A percentile compares a stretch with the other conserved stretches of the same genome.
These are phyloP conservation scores for Microtus agrestis DNA, from an alignment of 2,797 vertebrate genomes.

Conservation along the genomic window DNA sequence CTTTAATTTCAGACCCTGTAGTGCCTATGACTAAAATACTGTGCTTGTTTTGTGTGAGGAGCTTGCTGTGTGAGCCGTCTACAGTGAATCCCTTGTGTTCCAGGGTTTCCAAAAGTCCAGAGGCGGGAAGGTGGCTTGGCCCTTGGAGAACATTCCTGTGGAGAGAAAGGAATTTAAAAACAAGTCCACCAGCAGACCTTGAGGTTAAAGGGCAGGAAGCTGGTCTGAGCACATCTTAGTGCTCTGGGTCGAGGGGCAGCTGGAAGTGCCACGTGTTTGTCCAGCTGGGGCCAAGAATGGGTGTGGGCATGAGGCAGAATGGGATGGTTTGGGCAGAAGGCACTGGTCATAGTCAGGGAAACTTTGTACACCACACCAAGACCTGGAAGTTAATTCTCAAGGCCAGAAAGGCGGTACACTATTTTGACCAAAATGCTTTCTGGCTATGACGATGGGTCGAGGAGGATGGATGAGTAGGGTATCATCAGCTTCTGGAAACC, in stretches of 20 bases:
- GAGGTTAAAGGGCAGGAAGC: not conserved
- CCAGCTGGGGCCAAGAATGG: not conserved
- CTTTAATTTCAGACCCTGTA: conserved; percentile 25
- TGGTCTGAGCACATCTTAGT: not conserved
- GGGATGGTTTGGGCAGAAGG: not conserved
- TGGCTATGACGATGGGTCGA: not conserved
- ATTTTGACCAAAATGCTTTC: not conserved
- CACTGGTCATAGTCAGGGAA: accelerated
- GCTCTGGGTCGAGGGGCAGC: not conserved
- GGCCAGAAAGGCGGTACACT: not conserved
- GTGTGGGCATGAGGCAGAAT: not conserved
- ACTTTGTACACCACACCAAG: not conserved
- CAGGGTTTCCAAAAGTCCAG: conserved; percentile 39
- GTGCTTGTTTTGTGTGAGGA: not conserved
- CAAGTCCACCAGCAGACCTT: not conserved
- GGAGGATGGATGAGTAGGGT: not conserved
- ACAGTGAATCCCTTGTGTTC: not conserved
- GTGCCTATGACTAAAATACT: not conserved
- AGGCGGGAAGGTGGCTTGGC: not conserved
- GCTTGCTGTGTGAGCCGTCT: not conserved
- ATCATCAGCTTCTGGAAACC: too few species aligned
- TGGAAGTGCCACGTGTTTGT: not conserved
- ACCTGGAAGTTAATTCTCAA: not conserved
- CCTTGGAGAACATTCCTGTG: not conserved
- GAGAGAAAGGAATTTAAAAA: conserved; percentile 46